phyloP scores from a whole-genome alignment of 2,888 invertebrate species.

The Oscheius sp. region DNA sequence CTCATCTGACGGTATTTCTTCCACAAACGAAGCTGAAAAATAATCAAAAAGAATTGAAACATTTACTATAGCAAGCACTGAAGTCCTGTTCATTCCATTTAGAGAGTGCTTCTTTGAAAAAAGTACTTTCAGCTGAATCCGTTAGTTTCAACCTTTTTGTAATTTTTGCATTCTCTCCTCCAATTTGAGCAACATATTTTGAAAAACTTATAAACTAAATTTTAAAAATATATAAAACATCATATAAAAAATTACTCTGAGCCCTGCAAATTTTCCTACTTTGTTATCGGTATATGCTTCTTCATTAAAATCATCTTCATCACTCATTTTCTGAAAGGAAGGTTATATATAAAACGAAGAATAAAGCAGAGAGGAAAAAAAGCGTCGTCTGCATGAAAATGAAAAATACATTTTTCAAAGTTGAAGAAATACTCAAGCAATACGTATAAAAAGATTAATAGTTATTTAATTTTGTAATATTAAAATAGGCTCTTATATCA shows the following conservation, averaged over 20 bases:
- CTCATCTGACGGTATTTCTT: conserved; percentile 79
- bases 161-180: conserved; percentile 44
- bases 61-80: conserved; percentile 81
- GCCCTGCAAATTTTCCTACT: background rate
- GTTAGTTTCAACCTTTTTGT: conserved; percentile 12
- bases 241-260: background rate
- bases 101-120: conserved; percentile 83
- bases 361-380: background rate
- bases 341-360: background rate
- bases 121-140: conserved; percentile 78
- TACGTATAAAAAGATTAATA: too few species aligned
- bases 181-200: conserved; percentile 44
- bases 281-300: background rate
- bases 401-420: too few species aligned
- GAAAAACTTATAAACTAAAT: conserved; percentile 45
- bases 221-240: background rate
- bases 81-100: conserved; percentile 86
- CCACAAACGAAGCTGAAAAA: conserved; percentile 77
- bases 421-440: too few species aligned
- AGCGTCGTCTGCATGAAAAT: too few species aligned
- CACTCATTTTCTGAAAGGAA: conserved; percentile 4
- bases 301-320: background rate
- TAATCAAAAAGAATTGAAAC: conserved; percentile 70
- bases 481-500: too few species aligned
- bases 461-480: too few species aligned